Percentiles rank a stretch among this genome's conserved stretches.
phyloP scores from a whole-genome alignment of 2,797 vertebrate genomes.

The Rhyacichthys aspro region DNA sequence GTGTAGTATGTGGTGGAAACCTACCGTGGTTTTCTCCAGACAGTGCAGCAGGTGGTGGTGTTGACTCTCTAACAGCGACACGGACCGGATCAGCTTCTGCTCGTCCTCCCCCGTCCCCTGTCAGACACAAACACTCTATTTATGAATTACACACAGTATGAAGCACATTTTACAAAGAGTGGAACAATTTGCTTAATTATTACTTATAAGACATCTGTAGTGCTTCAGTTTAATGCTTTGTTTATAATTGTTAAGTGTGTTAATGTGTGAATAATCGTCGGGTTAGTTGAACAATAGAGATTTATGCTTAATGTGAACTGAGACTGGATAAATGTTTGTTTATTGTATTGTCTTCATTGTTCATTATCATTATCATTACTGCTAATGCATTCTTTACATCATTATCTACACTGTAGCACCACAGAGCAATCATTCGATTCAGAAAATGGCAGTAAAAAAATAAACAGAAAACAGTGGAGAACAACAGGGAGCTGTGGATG shows the following conservation, averaged over 20 bases:
- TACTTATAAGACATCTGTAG: no score
- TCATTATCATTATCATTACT: not conserved
- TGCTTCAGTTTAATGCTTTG: no score
- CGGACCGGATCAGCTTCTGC: slow-evolving; percentile 83
- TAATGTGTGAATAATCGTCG: no score
- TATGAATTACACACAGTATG: slow-evolving; percentile 3
- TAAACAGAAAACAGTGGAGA: slow-evolving; percentile 29
- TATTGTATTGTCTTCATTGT: no score
- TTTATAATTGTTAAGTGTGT: no score
- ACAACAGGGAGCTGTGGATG: slow-evolving; percentile 41
- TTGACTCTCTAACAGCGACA: slow-evolving; percentile 92
- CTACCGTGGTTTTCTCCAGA: slow-evolving; percentile 97
- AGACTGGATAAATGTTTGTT: no score
- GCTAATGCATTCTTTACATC: slow-evolving; percentile 2
- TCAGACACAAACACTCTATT: slow-evolving; percentile 28
- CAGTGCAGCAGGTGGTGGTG: slow-evolving; percentile 98
- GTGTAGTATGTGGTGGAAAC: slow-evolving; percentile 52
- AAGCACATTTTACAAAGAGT: not conserved
- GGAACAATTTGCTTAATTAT: no score
- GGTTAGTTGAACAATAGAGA: no score
- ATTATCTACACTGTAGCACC: slow-evolving; percentile 27
- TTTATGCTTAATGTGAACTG: no score
- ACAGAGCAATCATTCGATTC: slow-evolving; percentile 23
- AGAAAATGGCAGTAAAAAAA: slow-evolving; percentile 14
- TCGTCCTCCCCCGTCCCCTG: slow-evolving; percentile 89